A percentile compares a stretch with the other conserved stretches of the same genome.
Evolutionary conservation across 2,888 invertebrate species (phyloP).

Genomic region (Cylloceria caligata): DNA sequence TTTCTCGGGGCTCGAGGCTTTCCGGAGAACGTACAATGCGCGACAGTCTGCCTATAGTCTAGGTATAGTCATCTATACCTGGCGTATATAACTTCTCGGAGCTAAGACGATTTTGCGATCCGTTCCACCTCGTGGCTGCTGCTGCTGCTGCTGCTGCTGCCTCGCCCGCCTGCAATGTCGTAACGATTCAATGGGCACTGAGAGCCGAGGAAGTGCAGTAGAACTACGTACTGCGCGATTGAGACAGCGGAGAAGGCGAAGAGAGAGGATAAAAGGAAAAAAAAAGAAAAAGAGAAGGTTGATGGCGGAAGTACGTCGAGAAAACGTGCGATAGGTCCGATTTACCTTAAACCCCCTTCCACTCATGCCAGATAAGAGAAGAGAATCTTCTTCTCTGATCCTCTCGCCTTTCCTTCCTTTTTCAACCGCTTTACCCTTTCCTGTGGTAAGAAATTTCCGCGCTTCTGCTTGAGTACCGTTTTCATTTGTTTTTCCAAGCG

Average conservation of each 20-base stretch:
- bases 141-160: slow-evolving; percentile 14
- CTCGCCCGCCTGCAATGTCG: slow-evolving; percentile 53
- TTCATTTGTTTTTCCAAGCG: slow-evolving; percentile 68
- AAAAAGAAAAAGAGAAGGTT: slow-evolving; percentile 27
- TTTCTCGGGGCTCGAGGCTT: slow-evolving; percentile 48
- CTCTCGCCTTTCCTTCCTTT: slow-evolving; percentile 36
- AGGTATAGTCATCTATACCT: background rate
- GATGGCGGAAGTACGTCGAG: slow-evolving; percentile 53
- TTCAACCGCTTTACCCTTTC: background rate
- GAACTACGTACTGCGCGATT: slow-evolving; percentile 61
- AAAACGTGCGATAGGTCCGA: slow-evolving; percentile 65
- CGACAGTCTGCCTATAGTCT: slow-evolving; percentile 2
- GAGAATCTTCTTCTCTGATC: slow-evolving; percentile 53
- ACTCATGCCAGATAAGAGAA: slow-evolving; percentile 15
- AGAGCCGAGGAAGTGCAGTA: slow-evolving; percentile 55
- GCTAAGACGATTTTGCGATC: slow-evolving; percentile 55
- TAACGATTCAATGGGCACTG: slow-evolving; percentile 67
- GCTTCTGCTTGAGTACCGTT: slow-evolving; percentile 59
- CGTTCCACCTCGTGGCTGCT: slow-evolving; percentile 50
- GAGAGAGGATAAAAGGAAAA: background rate
- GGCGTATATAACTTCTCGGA: slow-evolving; percentile 13
- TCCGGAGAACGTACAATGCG: slow-evolving; percentile 25
- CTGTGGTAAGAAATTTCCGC: slow-evolving; percentile 65
- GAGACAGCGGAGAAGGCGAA: slow-evolving; percentile 41
- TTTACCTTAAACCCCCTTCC: slow-evolving; percentile 54